Conservation (phyloP, 2,113 vertebrate species). For the Megatriorchis doriae region DNA sequence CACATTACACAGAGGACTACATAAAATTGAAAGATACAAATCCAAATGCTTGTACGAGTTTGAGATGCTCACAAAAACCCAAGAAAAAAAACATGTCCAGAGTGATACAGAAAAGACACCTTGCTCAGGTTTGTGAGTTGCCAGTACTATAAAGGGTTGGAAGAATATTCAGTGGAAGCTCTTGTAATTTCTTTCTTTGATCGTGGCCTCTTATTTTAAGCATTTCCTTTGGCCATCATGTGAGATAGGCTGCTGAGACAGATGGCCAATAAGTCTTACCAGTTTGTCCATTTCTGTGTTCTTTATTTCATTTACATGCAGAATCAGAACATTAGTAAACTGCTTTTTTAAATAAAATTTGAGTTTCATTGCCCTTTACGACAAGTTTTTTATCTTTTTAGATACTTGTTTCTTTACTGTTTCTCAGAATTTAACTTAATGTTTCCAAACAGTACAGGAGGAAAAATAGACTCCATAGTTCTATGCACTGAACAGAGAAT, state of each 20-base stretch:
- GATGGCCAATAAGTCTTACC: not conserved
- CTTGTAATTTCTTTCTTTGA: not conserved
- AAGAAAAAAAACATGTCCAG: not conserved
- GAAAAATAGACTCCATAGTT: not conserved
- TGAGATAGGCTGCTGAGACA: not conserved
- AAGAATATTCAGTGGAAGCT: not conserved
- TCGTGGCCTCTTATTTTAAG: not conserved
- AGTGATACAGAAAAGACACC: not conserved
- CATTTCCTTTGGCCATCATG: not conserved
- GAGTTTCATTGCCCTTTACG: not conserved
- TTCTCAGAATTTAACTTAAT: not conserved
- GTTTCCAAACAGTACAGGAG: not conserved
- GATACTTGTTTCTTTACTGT: not conserved
- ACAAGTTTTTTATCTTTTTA: not conserved
- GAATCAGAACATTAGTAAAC: not conserved
- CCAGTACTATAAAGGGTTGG: not conserved
- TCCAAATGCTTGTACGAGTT: not conserved
- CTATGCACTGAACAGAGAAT: not conserved
- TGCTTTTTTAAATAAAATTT: not conserved
- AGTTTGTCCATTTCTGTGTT: not conserved
- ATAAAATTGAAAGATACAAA: not conserved
- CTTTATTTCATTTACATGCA: not conserved
- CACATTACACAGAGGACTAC: not conserved
- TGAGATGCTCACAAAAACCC: not conserved
- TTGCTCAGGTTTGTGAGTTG: not conserved